Evolutionary conservation across 2,113 vertebrate species (phyloP).

Genomic region (Rostratula benghalensis): DNA sequence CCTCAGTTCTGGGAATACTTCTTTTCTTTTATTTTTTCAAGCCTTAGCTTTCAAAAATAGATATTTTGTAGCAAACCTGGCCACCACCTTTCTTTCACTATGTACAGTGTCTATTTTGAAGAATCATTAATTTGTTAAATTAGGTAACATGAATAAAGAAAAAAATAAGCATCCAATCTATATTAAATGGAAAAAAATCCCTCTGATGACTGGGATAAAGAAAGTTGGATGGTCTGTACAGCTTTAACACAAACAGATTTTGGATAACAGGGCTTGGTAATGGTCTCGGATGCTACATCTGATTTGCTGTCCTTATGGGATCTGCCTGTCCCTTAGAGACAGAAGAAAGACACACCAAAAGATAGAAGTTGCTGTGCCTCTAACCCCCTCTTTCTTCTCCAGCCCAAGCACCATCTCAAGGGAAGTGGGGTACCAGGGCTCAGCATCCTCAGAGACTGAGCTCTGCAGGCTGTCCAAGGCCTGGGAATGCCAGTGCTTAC

Average conservation of each 20-base stretch:
- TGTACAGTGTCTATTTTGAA: background rate
- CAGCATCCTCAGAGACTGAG: background rate
- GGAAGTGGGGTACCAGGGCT: background rate
- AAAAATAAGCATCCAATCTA: background rate
- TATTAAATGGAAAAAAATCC: background rate
- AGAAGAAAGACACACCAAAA: background rate
- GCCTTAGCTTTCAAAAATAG: background rate
- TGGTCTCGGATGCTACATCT: accelerated
- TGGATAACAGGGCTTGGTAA: background rate
- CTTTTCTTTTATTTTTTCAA: background rate
- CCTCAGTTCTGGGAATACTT: background rate
- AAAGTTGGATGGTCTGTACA: background rate
- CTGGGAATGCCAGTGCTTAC: background rate
- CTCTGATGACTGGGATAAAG: background rate
- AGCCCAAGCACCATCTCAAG: accelerated
- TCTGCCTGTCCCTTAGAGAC: background rate
- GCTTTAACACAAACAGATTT: background rate
- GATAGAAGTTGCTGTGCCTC: background rate
- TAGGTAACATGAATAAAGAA: background rate
- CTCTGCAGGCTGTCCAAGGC: background rate
- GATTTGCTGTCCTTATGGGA: background rate
- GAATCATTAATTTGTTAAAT: background rate
- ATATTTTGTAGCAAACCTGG: background rate
- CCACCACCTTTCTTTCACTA: background rate
- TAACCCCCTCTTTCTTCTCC: background rate